Evolutionary conservation across 1,140 invertebrate species (phyloP).

Genomic region (Pararge aegeria): DNA sequence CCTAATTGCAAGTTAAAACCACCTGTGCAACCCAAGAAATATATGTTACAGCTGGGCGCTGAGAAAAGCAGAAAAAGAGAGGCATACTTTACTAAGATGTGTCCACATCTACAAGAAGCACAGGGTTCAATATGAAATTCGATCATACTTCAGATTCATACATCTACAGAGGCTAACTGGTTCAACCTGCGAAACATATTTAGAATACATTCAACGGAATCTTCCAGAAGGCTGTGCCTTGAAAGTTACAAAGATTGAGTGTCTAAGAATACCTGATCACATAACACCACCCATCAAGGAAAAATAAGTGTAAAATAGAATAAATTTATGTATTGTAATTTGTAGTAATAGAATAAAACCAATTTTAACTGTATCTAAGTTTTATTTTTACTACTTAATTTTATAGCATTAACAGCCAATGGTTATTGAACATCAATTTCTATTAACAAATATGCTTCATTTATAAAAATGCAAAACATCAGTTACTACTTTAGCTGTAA

Average conservation of each 20-base stretch:
- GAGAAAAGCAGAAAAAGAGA: conserved; percentile 86
- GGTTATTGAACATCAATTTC: not conserved
- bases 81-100: conserved; percentile 91
- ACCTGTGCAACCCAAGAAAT: too few relatives aligned
- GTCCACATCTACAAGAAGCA: conserved; percentile 97
- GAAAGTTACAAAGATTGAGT: conserved; percentile 93
- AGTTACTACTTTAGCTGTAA: not conserved
- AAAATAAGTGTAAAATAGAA: conserved; percentile 24
- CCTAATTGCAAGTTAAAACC: too few relatives aligned
- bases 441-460: not conserved
- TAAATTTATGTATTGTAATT: not conserved
- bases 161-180: conserved; percentile 93
- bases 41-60: conserved; percentile 83
- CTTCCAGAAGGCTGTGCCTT: conserved; percentile 98
- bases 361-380: not conserved
- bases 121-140: conserved; percentile 96
- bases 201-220: conserved; percentile 98
- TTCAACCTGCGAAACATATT: conserved; percentile 96
- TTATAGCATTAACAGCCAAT: not conserved
- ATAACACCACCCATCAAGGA: conserved; percentile 61
- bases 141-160: conserved; percentile 95
- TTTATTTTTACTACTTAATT: conserved; percentile 14
- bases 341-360: conserved; percentile 35
- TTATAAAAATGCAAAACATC: conserved; percentile 3
- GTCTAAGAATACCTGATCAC: conserved; percentile 81